A percentile compares a stretch with the other conserved stretches of the same genome.
phyloP scores from a whole-genome alignment of 2,113 vertebrate genomes.

The Hepsetus odoe region DNA sequence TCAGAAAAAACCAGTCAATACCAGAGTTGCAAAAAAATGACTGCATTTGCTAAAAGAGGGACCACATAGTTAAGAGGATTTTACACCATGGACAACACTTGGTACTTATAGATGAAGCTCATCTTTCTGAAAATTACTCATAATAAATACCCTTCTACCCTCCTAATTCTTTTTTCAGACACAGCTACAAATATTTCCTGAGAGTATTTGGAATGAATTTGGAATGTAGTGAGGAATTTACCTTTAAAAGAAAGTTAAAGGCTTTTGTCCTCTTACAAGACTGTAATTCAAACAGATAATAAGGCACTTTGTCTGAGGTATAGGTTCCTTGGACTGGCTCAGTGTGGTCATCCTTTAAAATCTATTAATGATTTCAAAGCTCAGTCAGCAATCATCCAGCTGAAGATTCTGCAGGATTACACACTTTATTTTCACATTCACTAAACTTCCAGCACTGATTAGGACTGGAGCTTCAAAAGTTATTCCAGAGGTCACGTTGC shows the following conservation, averaged over 20 bases:
- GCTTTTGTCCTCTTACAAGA: not conserved
- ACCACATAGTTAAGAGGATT: too few relatives aligned
- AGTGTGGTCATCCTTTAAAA: not conserved
- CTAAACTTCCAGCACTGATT: too few relatives aligned
- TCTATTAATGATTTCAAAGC: not conserved
- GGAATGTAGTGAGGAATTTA: not conserved
- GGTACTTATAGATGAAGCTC: too few relatives aligned
- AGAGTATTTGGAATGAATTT: not conserved
- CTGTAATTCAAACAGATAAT: not conserved
- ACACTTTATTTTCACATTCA: too few relatives aligned
- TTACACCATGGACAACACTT: too few relatives aligned
- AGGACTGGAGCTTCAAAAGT: not conserved
- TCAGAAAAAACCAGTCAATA: too few relatives aligned
- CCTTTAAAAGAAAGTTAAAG: not conserved
- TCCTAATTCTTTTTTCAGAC: not conserved
- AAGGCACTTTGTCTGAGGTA: conserved; percentile 33
- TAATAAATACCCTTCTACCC: too few relatives aligned
- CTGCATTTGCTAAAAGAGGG: too few relatives aligned
- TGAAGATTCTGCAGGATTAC: not conserved
- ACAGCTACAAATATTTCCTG: not conserved
- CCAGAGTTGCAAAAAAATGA: too few relatives aligned
- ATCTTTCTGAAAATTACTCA: too few relatives aligned
- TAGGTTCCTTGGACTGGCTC: not conserved
- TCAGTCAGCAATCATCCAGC: not conserved
- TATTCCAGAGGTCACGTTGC: too few relatives aligned